Percentiles rank a stretch among this genome's conserved stretches.
Conservation (phyloP, 2,113 vertebrate species). For the Halichoeres trimaculatus region DNA sequence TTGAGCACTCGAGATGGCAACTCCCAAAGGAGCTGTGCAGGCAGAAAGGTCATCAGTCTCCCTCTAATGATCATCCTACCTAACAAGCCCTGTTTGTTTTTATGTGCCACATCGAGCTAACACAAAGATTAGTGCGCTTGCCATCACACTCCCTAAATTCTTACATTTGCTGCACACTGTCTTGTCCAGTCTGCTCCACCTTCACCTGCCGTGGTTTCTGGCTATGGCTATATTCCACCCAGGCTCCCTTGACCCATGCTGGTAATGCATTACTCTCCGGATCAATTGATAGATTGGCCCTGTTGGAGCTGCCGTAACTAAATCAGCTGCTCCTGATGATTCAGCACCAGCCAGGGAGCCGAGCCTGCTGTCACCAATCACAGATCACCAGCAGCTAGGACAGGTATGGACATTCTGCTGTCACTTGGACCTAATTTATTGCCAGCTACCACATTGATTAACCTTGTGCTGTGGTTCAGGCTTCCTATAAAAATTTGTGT, state of each 20-base stretch:
- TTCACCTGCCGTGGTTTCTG: constrained; percentile 57
- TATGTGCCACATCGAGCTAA: constrained; percentile 76
- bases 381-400: constrained; percentile 74
- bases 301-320: constrained; percentile 75
- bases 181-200: constrained; percentile 49
- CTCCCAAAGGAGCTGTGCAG: constrained; percentile 51
- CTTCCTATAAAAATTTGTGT: constrained; percentile 74
- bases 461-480: constrained; percentile 80
- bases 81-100: constrained; percentile 60
- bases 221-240: constrained; percentile 71
- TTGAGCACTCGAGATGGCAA: constrained; percentile 57
- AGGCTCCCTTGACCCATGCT: constrained; percentile 74
- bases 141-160: constrained; percentile 80
- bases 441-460: constrained; percentile 84
- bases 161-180: constrained; percentile 43
- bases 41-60: constrained; percentile 66
- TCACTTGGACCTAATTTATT: constrained; percentile 84
- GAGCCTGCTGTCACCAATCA: constrained; percentile 82
- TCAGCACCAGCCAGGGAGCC: constrained; percentile 80
- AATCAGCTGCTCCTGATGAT: constrained; percentile 82
- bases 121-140: constrained; percentile 72
- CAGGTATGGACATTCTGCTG: constrained; percentile 81
- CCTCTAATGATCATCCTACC: constrained; percentile 60
- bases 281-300: constrained; percentile 80
- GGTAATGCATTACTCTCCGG: constrained; percentile 71